Percentiles rank a stretch among this genome's conserved stretches.
phyloP scores from a whole-genome alignment of 1,140 invertebrate species.

The Hirudo medicinalis region DNA sequence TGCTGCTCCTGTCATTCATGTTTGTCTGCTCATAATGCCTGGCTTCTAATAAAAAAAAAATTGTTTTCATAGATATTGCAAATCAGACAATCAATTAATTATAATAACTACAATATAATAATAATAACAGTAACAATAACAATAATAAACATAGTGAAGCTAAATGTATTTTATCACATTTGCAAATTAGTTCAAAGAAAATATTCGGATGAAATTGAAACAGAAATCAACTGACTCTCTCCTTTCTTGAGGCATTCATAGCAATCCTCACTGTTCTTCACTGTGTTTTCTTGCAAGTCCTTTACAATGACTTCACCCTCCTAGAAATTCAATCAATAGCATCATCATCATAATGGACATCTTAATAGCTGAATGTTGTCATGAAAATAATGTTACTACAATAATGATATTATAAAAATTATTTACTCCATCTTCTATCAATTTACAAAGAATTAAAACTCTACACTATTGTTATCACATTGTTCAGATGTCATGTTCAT shows the following conservation, averaged over 20 bases:
- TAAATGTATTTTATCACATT: too few relatives aligned
- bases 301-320: constrained; percentile 29
- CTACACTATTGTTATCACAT: too few relatives aligned
- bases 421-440: background rate
- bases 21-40: constrained; percentile 50
- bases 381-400: background rate
- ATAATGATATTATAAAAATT: background rate
- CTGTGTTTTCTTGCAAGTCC: constrained; percentile 28
- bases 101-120: too few relatives aligned
- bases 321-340: constrained; percentile 22
- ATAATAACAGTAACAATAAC: too few relatives aligned
- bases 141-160: too few relatives aligned
- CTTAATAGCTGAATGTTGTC: too few relatives aligned
- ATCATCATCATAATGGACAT: too few relatives aligned
- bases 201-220: background rate
- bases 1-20: constrained; percentile 46
- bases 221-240: constrained; percentile 26
- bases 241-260: constrained; percentile 27
- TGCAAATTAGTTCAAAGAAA: too few relatives aligned
- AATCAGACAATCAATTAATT: too few relatives aligned
- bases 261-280: constrained; percentile 24
- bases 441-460: background rate
- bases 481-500: too few relatives aligned
- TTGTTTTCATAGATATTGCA: too few relatives aligned
- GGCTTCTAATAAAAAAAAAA: constrained; percentile 28